These are phyloP conservation scores for Arrhopalites spinosus DNA, from an alignment of 2,888 invertebrate species.

Conservation along the genomic window DNA sequence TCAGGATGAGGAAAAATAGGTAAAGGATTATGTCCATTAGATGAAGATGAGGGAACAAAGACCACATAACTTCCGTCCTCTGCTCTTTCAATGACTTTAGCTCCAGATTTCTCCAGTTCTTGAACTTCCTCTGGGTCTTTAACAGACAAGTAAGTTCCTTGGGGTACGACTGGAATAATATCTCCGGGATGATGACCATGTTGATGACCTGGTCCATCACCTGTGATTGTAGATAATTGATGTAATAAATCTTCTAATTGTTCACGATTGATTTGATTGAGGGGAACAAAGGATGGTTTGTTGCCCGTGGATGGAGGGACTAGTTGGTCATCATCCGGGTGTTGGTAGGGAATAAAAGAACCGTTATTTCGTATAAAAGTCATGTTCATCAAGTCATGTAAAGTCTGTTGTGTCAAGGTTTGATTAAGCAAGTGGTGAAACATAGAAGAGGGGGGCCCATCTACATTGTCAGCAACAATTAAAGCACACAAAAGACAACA, in stretches of 20 bases:
- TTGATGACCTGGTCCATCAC: slow-evolving; percentile 12
- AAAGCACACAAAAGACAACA: slow-evolving; percentile 25
- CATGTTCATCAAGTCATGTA: slow-evolving; percentile 13
- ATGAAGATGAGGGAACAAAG: slow-evolving; percentile 45
- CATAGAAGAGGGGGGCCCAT: slow-evolving; percentile 25
- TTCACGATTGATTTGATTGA: slow-evolving; percentile 51
- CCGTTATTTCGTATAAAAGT: slow-evolving; percentile 20
- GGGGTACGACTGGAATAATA: slow-evolving; percentile 40
- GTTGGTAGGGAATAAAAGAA: slow-evolving; percentile 32
- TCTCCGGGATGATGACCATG: slow-evolving; percentile 22
- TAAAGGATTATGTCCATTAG: slow-evolving; percentile 27
- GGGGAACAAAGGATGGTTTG: slow-evolving; percentile 46
- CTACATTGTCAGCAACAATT: slow-evolving; percentile 17
- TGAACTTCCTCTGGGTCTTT: slow-evolving; percentile 47
- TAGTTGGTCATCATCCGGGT: slow-evolving; percentile 51
- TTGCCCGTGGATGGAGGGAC: slow-evolving; percentile 54
- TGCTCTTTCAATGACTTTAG: slow-evolving; percentile 52
- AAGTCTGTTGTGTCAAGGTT: slow-evolving; percentile 24
- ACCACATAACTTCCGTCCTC: slow-evolving; percentile 55
- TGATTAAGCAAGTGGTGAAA: slow-evolving; percentile 26
- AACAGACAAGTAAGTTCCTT: slow-evolving; percentile 51
- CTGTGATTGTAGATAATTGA: slow-evolving; percentile 48
- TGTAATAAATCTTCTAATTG: slow-evolving; percentile 54
- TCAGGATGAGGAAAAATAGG: slow-evolving; percentile 28
- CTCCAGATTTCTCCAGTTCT: slow-evolving; percentile 52